phyloP scores from a whole-genome alignment of 1,140 invertebrate genomes.

The Psix sp. region DNA sequence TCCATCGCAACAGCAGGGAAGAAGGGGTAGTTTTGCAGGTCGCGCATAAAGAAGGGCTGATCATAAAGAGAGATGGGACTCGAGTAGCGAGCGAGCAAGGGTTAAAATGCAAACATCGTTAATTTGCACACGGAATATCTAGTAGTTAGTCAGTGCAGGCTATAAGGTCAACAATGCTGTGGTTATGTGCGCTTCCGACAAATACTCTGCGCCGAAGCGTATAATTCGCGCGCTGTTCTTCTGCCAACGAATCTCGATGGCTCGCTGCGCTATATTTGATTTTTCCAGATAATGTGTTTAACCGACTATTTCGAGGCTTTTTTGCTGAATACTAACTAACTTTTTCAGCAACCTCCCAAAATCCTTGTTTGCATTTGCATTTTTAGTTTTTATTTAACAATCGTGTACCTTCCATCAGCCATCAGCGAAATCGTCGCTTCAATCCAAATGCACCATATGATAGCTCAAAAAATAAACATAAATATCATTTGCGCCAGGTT shows the following conservation, averaged over 20 bases:
- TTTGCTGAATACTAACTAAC: constrained; percentile 49
- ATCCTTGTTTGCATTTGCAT: constrained; percentile 14
- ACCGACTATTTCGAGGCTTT: constrained; percentile 47
- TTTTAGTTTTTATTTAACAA: constrained; percentile 15
- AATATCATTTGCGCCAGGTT: too few relatives aligned
- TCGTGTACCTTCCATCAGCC: too few relatives aligned
- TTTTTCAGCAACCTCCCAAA: constrained; percentile 29
- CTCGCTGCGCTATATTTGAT: constrained; percentile 57
- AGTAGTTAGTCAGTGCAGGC: constrained; percentile 58
- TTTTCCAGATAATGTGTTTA: constrained; percentile 57
- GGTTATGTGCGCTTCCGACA: constrained; percentile 58
- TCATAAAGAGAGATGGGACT: constrained; percentile 53
- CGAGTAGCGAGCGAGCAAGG: constrained; percentile 50
- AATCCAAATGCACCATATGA: too few relatives aligned
- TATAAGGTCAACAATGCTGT: constrained; percentile 60
- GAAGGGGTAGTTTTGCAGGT: constrained; percentile 42
- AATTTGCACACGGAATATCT: constrained; percentile 59
- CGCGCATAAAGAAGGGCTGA: constrained; percentile 58
- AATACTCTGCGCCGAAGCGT: constrained; percentile 60
- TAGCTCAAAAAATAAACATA: too few relatives aligned
- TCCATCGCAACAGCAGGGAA: constrained; percentile 33
- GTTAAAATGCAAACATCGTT: constrained; percentile 63
- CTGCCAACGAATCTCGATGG: constrained; percentile 54
- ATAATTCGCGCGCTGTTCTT: constrained; percentile 58
- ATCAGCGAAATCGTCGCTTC: too few relatives aligned